Evolutionary conservation across 2,797 vertebrate genomes (phyloP).

Genomic region (Hozukius guyotensis): DNA sequence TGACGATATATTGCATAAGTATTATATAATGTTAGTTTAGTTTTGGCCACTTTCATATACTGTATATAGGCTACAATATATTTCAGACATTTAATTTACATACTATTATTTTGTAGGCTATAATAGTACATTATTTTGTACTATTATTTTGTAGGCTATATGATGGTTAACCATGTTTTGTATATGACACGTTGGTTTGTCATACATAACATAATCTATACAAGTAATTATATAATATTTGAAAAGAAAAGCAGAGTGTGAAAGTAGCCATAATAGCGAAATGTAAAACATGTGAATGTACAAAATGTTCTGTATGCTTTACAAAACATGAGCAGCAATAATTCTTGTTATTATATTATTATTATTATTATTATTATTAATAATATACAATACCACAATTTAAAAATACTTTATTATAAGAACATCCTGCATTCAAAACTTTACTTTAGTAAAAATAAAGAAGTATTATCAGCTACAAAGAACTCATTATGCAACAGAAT

Average conservation of each 20-base stretch:
- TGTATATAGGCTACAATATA: neutral
- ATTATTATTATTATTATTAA: neutral
- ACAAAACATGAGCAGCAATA: too few species aligned
- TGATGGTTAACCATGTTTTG: neutral
- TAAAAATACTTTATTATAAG: neutral
- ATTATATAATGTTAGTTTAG: neutral
- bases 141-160: neutral
- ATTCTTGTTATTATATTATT: neutral
- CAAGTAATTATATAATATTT: neutral
- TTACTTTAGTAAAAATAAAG: neutral
- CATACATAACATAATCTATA: neutral
- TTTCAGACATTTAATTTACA: neutral
- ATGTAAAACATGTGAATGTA: neutral
- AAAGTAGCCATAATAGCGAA: neutral
- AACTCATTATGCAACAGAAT: neutral
- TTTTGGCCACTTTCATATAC: neutral
- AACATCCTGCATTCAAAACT: too few species aligned
- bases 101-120: neutral
- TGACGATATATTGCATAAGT: neutral
- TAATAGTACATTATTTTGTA: neutral
- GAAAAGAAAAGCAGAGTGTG: neutral
- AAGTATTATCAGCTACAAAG: neutral
- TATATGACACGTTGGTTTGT: neutral
- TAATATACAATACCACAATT: neutral
- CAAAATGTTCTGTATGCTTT: too few species aligned